Conservation (phyloP, 2,888 invertebrate species). For the Fragum sueziense region DNA sequence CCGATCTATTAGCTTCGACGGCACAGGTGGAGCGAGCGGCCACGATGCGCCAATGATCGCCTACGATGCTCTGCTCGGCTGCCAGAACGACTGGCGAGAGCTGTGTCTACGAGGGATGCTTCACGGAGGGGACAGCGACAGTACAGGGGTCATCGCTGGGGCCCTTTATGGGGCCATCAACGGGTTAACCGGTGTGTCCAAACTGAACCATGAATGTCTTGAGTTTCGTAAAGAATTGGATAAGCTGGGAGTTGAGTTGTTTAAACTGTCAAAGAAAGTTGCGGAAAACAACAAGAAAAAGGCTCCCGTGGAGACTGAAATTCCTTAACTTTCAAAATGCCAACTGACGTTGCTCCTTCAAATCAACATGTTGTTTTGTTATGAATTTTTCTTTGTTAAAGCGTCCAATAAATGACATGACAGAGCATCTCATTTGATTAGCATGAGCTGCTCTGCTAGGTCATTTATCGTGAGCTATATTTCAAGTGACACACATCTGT, state of each 20-base stretch:
- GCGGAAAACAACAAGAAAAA: too few species aligned
- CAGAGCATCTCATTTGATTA: too few species aligned
- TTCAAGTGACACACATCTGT: too few species aligned
- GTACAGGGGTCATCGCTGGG: slow-evolving; percentile 79
- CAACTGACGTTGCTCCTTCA: too few species aligned
- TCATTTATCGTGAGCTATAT: too few species aligned
- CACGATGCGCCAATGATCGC: slow-evolving; percentile 80
- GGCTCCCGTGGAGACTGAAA: too few species aligned
- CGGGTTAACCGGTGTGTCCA: slow-evolving; percentile 75
- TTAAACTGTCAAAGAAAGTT: neutral
- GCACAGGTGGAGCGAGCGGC: slow-evolving; percentile 79
- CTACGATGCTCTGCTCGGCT: slow-evolving; percentile 62
- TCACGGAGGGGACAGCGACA: slow-evolving; percentile 80
- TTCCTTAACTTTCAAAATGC: too few species aligned
- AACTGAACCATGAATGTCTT: slow-evolving; percentile 55
- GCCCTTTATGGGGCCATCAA: slow-evolving; percentile 77
- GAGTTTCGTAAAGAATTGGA: slow-evolving; percentile 8
- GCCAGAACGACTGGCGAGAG: slow-evolving; percentile 40
- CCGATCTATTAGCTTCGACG: slow-evolving; percentile 70
- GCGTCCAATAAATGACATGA: too few species aligned
- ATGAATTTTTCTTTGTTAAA: too few species aligned
- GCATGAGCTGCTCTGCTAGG: too few species aligned
- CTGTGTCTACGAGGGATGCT: slow-evolving; percentile 70
- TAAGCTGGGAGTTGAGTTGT: neutral
- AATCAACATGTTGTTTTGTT: too few species aligned